Conservation (phyloP, 1,140 invertebrate genomes). For the Sycobia sp. region DNA sequence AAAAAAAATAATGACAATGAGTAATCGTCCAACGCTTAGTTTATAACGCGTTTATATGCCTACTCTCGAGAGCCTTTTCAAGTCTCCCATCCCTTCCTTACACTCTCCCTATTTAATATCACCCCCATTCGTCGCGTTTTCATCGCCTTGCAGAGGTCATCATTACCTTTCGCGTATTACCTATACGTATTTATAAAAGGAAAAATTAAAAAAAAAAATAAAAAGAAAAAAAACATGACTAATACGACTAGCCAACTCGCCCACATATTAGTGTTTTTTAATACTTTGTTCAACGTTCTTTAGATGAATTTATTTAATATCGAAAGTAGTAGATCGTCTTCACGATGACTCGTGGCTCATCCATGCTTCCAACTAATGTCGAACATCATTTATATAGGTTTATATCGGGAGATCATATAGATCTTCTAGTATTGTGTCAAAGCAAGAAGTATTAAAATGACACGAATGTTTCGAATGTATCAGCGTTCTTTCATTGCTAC, state of each 20-base stretch:
- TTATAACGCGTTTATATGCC: constrained; percentile 25
- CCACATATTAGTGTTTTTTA: constrained; percentile 20
- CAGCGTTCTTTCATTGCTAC: too few species aligned
- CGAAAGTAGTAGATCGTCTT: constrained; percentile 23
- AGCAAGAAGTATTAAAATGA: constrained; percentile 14
- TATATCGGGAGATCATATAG: constrained; percentile 9
- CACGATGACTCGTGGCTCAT: constrained; percentile 20
- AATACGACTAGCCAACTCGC: constrained; percentile 19
- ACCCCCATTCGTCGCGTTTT: constrained; percentile 18
- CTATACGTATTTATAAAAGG: constrained; percentile 16
- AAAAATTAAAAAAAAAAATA: too few species aligned
- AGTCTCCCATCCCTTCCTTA: background rate
- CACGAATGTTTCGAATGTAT: constrained; percentile 9
- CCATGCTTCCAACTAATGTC: constrained; percentile 18
- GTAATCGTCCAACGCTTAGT: constrained; percentile 28
- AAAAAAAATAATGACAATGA: constrained; percentile 36
- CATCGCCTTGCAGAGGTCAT: constrained; percentile 28
- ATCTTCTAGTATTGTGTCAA: constrained; percentile 11
- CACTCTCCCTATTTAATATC: constrained; percentile 14
- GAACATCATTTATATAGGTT: background rate
- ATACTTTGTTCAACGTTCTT: constrained; percentile 22
- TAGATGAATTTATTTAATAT: constrained; percentile 19
- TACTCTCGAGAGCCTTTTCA: background rate
- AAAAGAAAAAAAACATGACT: constrained; percentile 26
- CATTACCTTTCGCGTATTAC: constrained; percentile 16